Evolutionary conservation across 2,888 invertebrate species (phyloP).

Genomic region (Clepsis dumicolana): DNA sequence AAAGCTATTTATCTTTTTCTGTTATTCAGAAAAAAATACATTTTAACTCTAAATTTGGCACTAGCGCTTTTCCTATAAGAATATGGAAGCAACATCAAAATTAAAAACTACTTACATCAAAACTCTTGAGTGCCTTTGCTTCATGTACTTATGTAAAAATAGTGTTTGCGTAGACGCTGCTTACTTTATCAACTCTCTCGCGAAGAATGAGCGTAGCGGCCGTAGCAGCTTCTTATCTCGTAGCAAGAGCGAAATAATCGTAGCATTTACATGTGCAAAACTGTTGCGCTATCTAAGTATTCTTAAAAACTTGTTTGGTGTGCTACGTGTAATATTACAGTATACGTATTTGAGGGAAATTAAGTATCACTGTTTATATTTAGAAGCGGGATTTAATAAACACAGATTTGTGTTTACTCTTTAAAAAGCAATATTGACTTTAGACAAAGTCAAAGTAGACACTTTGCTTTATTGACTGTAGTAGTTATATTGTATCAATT

Average conservation of each 20-base stretch:
- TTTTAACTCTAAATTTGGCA: too few relatives aligned
- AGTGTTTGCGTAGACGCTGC: neutral
- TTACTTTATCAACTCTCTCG: constrained; percentile 22
- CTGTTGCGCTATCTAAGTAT: constrained; percentile 26
- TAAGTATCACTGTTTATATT: too few relatives aligned
- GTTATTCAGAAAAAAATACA: too few relatives aligned
- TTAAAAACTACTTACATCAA: neutral
- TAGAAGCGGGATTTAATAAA: too few relatives aligned
- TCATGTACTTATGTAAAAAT: neutral
- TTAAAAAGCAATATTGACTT: too few relatives aligned
- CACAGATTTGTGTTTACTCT: too few relatives aligned
- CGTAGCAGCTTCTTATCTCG: constrained; percentile 42
- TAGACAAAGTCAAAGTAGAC: too few relatives aligned
- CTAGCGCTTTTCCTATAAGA: too few relatives aligned
- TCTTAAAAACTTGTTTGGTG: neutral
- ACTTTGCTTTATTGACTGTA: too few relatives aligned
- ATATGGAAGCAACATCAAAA: neutral
- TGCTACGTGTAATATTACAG: neutral
- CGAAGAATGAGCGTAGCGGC: constrained; percentile 21
- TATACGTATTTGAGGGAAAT: neutral
- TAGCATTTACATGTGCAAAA: constrained; percentile 37
- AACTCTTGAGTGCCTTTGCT: neutral
- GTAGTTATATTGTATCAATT: too few relatives aligned
- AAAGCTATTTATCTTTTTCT: too few relatives aligned
- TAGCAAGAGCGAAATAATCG: constrained; percentile 31